phyloP scores from a whole-genome alignment of 53 echinoderm and acorn worm species.

The Patiria pectinifera region DNA sequence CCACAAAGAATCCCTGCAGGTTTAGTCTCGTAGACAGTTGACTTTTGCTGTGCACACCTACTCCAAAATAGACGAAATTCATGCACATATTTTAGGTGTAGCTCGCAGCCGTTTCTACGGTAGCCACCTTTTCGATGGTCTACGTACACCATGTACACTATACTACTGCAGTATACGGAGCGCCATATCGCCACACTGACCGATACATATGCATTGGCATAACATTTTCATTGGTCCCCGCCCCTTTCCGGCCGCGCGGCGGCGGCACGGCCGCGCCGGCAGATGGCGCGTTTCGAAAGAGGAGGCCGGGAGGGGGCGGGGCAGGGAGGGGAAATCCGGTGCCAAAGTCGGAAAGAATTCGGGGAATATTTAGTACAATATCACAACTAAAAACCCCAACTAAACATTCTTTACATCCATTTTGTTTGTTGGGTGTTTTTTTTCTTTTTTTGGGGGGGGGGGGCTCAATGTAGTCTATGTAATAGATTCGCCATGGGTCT shows the following conservation, averaged over 20 bases:
- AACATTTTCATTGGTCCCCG: background rate
- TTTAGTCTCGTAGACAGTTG: background rate
- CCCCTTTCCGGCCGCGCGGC: background rate
- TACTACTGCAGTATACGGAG: background rate
- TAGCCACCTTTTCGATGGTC: background rate
- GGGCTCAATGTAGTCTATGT: too few species aligned
- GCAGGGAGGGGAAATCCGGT: background rate
- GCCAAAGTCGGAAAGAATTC: too few species aligned
- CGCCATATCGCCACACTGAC: background rate
- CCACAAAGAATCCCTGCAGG: background rate
- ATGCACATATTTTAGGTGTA: background rate
- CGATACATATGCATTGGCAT: background rate
- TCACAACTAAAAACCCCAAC: too few species aligned
- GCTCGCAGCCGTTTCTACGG: background rate
- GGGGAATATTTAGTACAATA: too few species aligned
- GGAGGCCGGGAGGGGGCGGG: background rate
- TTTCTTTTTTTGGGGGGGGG: too few species aligned
- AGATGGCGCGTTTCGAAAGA: background rate
- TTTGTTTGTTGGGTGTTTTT: too few species aligned
- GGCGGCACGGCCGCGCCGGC: background rate
- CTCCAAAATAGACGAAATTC: background rate
- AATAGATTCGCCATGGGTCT: too few species aligned
- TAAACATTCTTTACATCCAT: too few species aligned
- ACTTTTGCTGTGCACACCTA: background rate
- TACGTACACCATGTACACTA: background rate